Percentiles rank a stretch among this genome's conserved stretches.
Evolutionary conservation across 2,888 invertebrate species (phyloP).

Genomic region (Dynastes grantii): DNA sequence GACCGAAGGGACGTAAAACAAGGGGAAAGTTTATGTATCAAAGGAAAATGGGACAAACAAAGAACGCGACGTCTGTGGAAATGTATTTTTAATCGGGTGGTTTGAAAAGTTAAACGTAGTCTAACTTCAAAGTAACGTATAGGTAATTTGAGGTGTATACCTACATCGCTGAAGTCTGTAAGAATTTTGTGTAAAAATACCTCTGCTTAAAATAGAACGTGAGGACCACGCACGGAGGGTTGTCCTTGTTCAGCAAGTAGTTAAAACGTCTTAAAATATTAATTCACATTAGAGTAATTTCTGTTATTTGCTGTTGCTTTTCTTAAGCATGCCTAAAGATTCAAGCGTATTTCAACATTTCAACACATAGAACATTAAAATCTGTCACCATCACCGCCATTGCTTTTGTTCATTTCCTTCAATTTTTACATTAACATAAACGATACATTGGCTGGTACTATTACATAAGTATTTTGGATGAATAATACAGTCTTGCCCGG

Average conservation of each 20-base stretch:
- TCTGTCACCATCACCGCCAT: too few relatives aligned
- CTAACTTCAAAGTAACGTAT: conserved; percentile 23
- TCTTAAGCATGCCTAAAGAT: too few relatives aligned
- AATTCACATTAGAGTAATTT: too few relatives aligned
- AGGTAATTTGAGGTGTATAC: conserved; percentile 15
- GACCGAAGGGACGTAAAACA: neutral
- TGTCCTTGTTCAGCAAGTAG: neutral
- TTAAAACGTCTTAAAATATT: too few relatives aligned
- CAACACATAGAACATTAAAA: too few relatives aligned
- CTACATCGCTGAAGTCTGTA: neutral
- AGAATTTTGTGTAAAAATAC: conserved; percentile 14
- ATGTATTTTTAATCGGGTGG: conserved; percentile 15
- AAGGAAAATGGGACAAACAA: conserved; percentile 21
- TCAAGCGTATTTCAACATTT: too few relatives aligned
- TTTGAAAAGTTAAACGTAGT: conserved; percentile 21
- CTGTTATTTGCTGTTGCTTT: too few relatives aligned
- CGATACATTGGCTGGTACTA: too few relatives aligned
- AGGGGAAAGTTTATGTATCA: neutral
- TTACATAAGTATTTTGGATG: too few relatives aligned
- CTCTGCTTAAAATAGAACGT: conserved; percentile 17
- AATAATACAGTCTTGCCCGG: too few relatives aligned
- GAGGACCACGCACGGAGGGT: neutral
- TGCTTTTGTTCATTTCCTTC: too few relatives aligned
- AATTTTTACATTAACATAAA: too few relatives aligned
- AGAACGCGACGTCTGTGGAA: neutral